Base-by-base conservation (phyloP, 1,140 invertebrate species). In the Hormaphis cornu region DNA sequence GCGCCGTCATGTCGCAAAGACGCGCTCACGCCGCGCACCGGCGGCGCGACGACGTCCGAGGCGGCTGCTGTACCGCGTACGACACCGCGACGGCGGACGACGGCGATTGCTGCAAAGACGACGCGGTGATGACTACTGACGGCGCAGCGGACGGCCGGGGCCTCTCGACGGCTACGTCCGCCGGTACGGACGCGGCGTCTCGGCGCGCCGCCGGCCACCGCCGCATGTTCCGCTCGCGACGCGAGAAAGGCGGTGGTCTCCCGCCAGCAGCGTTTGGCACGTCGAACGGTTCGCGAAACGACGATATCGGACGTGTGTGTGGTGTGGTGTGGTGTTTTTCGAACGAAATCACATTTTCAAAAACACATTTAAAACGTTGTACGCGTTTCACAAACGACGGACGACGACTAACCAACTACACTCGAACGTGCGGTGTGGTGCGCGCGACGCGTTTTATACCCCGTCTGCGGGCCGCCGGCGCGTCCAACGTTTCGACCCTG, bases 401-500 rank as follows among this genome's bases (percentile, higher is more conserved):
- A n/a, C n/a, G n/a, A n/a, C n/a, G n/a, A n/a, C n/a, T n/a, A n/a
- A n/a, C n/a, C n/a, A n/a, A n/a, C n/a, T n/a, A n/a, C n/a, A n/a
- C n/a, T n/a, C n/a, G n/a, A n/a, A 42, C 22, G 22, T 40, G 58
- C 14, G 14, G 22, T 24, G 8, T 18, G 44, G 26, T 44, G 44
- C 42, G 12, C 42, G n/a, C n/a, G n/a, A 46, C 42, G 42, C n/a
- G 42, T n/a, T 5, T 12, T n/a, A n/a, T 48, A 22, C 59, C 44
- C 59, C 37, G 12, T 48, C 59, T 66, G 26, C n/a, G 16, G 24
- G 28, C 44, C 42, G 28, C 40, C 59, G 28, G 18, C 40, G 20
- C 42, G 59, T 66, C 44, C 42, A 48, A 30, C 59, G 59, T 30
- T 66, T 66, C 59, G 59, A 66, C 59, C 59, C 59, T 28, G 18